Evolutionary conservation across 92 coral and sea anemone species (phyloP).

Genomic region (Epizoanthus stellaris): DNA sequence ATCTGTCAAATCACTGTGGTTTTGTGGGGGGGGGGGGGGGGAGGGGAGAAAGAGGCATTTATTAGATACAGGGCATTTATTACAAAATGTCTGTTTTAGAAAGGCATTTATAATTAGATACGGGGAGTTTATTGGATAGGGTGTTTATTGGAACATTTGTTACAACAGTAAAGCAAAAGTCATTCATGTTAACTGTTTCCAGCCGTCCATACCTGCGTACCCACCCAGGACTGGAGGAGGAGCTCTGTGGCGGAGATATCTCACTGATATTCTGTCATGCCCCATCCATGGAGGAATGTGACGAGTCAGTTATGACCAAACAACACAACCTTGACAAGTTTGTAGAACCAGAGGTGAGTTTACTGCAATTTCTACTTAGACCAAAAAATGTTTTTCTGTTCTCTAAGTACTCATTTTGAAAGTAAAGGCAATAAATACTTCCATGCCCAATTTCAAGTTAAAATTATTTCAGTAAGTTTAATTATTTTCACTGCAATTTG

Average conservation of each 20-base stretch:
- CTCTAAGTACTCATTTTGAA: too few relatives aligned
- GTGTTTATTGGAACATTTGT: too few relatives aligned
- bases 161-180: too few relatives aligned
- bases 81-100: background rate
- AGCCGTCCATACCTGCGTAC: constrained; percentile 81
- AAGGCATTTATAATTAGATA: too few relatives aligned
- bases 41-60: background rate
- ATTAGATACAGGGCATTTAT: background rate
- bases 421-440: too few relatives aligned
- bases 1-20: too few relatives aligned
- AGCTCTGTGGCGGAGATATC: constrained; percentile 88
- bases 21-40: too few relatives aligned
- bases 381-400: background rate
- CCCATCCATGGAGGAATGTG: constrained; percentile 78
- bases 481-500: too few relatives aligned
- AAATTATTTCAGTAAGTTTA: too few relatives aligned
- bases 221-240: constrained; percentile 83
- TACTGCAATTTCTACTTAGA: background rate
- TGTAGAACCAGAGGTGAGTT: constrained; percentile 37
- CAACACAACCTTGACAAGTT: constrained; percentile 57
- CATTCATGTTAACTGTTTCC: background rate
- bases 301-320: constrained; percentile 74
- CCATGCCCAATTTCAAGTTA: too few relatives aligned
- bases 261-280: constrained; percentile 80
- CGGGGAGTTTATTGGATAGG: too few relatives aligned